A percentile compares a stretch with the other conserved stretches of the same genome.
Conservation (phyloP, 2,113 vertebrate species). For the Onychostruthus taczanowskii region DNA sequence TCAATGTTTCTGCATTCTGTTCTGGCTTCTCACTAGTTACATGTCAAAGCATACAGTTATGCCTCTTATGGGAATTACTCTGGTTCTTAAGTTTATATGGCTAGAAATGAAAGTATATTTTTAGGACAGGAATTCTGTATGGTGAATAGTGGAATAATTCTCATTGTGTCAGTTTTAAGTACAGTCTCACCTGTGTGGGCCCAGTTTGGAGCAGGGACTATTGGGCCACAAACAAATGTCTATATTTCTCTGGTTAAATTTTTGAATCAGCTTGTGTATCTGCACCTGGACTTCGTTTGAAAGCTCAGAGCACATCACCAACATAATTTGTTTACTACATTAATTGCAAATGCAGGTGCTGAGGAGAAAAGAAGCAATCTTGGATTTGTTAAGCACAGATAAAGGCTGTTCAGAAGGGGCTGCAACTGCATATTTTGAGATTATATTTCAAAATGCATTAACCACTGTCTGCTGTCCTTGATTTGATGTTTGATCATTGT, state of each 20-base stretch:
- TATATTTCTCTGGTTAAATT: background rate
- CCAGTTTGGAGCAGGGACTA: background rate
- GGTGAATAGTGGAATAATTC: background rate
- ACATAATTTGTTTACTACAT: background rate
- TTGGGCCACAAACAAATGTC: background rate
- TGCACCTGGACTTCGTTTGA: background rate
- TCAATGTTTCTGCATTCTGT: background rate
- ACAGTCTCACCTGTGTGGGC: background rate
- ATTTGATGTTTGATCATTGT: background rate
- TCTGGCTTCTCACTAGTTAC: background rate
- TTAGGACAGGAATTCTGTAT: background rate
- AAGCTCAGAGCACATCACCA: background rate
- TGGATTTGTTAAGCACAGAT: background rate
- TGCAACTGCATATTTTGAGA: background rate
- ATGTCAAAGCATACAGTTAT: background rate
- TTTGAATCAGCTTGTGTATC: background rate
- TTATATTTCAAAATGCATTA: background rate
- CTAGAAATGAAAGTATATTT: background rate
- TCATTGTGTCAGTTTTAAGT: background rate
- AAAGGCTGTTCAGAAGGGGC: background rate
- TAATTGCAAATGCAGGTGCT: background rate
- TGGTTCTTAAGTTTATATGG: background rate
- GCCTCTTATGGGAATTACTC: background rate
- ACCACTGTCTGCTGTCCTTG: rapidly evolving
- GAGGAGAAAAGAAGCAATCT: background rate